Percentiles rank a stretch among this genome's conserved stretches.
phyloP scores from a whole-genome alignment of 2,113 vertebrate species.

The Tetrax tetrax region DNA sequence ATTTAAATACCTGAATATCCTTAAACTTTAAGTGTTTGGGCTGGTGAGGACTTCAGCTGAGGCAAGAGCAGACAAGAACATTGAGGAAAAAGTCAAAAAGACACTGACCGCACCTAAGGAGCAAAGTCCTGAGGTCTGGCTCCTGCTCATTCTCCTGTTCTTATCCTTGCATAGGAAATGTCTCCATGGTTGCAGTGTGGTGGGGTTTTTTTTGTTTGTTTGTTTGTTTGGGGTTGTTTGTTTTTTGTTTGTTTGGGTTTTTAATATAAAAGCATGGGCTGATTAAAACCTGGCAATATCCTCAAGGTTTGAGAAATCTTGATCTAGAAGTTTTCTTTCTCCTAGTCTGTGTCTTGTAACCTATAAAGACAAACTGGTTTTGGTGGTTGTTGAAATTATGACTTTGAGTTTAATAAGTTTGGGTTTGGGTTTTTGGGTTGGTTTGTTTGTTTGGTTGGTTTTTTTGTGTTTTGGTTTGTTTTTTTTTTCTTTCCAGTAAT shows the following conservation, averaged over 20 bases:
- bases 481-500: not conserved
- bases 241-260: not conserved
- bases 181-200: not conserved
- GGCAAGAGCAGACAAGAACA: not conserved
- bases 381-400: not conserved
- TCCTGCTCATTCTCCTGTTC: not conserved
- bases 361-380: not conserved
- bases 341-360: not conserved
- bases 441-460: too few relatives aligned
- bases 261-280: not conserved
- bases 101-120: rapidly evolving
- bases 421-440: too few relatives aligned
- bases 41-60: not conserved
- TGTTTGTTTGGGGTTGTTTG: not conserved
- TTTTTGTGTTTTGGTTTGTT: not conserved
- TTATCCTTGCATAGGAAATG: not conserved
- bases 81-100: not conserved
- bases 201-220: not conserved
- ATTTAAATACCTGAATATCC: not conserved
- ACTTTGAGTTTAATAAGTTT: not conserved
- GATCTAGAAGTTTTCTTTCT: not conserved
- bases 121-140: not conserved
- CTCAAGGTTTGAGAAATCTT: not conserved
- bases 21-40: not conserved
- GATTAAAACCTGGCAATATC: not conserved